phyloP scores from a whole-genome alignment of 2,888 invertebrate genomes.

The Platycnemis pennipes region DNA sequence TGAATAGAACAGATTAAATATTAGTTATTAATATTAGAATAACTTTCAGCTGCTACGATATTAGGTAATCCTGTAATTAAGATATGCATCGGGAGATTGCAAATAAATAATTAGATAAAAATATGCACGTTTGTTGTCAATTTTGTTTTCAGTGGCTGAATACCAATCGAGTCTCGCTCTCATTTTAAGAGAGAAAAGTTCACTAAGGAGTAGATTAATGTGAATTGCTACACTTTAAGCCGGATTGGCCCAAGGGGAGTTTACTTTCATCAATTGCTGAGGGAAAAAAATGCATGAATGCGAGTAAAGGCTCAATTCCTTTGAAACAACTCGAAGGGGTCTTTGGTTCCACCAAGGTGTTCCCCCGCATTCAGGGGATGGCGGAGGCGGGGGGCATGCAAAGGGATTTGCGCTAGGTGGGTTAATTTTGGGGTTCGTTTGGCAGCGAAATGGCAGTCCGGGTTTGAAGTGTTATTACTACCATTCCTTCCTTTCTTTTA shows the following conservation, averaged over 20 bases:
- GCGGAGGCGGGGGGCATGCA: not conserved
- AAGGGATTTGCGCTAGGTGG: not conserved
- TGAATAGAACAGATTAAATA: no score
- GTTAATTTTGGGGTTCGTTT: constrained; percentile 32
- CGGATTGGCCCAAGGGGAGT: no score
- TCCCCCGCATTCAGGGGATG: not conserved
- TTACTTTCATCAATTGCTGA: not conserved
- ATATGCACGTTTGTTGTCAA: no score
- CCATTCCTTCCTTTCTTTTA: not conserved
- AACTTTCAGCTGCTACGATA: no score
- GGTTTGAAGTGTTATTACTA: constrained; percentile 12
- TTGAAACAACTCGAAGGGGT: not conserved
- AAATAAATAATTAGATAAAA: no score
- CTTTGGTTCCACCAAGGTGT: not conserved
- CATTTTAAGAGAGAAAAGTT: no score
- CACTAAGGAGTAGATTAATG: no score
- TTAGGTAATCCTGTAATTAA: no score
- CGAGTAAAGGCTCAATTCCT: not conserved
- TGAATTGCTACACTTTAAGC: not conserved
- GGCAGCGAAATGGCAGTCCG: not conserved
- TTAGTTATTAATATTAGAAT: no score
- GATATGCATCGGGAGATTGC: no score
- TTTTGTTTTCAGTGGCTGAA: no score
- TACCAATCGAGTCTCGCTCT: no score
- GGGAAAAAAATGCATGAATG: not conserved